phyloP scores from a whole-genome alignment of 35 echinoderm and acorn worm genomes.

The Amphiura filiformis region DNA sequence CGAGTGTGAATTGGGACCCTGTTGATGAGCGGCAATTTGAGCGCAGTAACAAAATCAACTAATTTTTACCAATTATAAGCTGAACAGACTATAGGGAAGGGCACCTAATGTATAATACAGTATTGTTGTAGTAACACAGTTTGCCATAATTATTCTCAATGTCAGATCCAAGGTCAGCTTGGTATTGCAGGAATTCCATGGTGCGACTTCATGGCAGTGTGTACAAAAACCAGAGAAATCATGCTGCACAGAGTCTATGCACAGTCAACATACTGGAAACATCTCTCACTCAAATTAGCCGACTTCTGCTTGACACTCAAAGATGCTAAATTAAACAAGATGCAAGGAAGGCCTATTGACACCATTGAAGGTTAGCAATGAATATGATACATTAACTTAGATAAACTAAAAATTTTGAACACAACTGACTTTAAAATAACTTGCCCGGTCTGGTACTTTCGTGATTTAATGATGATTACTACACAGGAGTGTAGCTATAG shows the following conservation, averaged over 20 bases:
- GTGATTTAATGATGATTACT: no score
- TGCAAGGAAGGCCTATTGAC: background rate
- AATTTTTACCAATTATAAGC: no score
- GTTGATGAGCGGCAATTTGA: no score
- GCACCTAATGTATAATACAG: no score
- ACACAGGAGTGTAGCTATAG: no score
- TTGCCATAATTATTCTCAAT: background rate
- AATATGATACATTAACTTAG: background rate
- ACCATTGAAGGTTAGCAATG: slow-evolving; percentile 6
- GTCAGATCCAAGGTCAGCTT: slow-evolving; percentile 40
- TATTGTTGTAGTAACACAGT: no score
- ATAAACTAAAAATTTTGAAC: background rate
- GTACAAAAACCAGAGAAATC: slow-evolving; percentile 28
- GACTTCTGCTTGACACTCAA: slow-evolving; percentile 39
- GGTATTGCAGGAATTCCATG: slow-evolving; percentile 10
- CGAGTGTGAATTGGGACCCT: no score
- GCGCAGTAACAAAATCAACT: no score
- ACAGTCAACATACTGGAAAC: slow-evolving; percentile 9
- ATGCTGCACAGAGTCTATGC: slow-evolving; percentile 22
- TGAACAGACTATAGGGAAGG: no score
- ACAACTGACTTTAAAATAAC: background rate
- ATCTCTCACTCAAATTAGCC: slow-evolving; percentile 13
- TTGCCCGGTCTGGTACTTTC: background rate
- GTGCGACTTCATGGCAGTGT: slow-evolving; percentile 55
- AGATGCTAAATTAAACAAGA: background rate